These are phyloP conservation scores for Fukomys damarensis DNA, from an alignment of 2,113 vertebrate species.

Conservation along the genomic window DNA sequence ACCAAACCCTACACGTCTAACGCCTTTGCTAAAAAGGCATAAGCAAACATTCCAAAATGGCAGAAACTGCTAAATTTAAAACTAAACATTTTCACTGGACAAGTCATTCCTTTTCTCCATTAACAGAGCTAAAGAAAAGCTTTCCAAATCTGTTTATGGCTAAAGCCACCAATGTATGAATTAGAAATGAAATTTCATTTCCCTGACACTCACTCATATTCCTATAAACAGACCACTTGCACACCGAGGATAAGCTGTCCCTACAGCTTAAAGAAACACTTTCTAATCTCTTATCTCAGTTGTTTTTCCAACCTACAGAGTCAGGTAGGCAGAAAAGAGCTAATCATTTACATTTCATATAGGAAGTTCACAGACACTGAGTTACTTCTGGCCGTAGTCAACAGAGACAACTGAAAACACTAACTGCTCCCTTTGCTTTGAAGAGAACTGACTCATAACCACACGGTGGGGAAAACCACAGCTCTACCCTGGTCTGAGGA, in stretches of 20 bases:
- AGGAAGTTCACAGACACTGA: not conserved
- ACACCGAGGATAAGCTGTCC: not conserved
- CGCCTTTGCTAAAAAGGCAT: not conserved
- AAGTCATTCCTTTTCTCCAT: not conserved
- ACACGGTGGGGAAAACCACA: not conserved
- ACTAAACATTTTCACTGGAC: conserved; percentile 48
- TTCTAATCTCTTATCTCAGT: not conserved
- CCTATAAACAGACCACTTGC: not conserved
- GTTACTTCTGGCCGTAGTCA: not conserved
- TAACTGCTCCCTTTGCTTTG: not conserved
- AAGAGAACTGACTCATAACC: not conserved
- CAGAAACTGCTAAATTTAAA: not conserved
- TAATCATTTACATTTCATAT: not conserved
- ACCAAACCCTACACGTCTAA: not conserved
- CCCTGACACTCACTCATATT: not conserved
- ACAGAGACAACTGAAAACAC: not conserved
- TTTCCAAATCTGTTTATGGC: not conserved
- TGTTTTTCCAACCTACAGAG: not conserved
- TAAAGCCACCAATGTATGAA: not conserved
- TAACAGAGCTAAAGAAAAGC: not conserved
- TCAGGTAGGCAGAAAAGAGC: not conserved
- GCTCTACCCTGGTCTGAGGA: not conserved
- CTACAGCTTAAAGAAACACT: not conserved
- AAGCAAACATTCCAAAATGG: conserved; percentile 49
- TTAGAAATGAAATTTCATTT: not conserved